Percentiles rank a stretch among this genome's conserved stretches.
Conservation (phyloP, 2,888 invertebrate species). For the Metacarcinus magister region DNA sequence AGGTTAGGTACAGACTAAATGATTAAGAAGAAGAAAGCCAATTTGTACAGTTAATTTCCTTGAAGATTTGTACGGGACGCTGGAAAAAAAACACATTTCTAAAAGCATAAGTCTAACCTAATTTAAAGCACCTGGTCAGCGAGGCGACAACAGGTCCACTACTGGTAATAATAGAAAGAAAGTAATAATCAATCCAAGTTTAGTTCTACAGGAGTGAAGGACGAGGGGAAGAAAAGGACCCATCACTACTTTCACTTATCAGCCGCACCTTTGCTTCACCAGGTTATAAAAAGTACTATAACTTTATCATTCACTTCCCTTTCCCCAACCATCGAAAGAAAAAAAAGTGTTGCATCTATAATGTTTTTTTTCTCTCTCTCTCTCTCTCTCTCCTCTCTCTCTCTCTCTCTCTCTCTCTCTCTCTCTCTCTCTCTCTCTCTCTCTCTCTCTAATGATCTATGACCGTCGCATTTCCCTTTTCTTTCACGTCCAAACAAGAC, state of each 20-base stretch:
- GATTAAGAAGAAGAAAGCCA: too few species aligned
- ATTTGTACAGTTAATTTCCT: too few species aligned
- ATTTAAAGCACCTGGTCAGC: too few species aligned
- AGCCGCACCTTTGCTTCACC: not conserved
- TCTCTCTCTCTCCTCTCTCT: slow-evolving; percentile 41
- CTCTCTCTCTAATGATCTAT: too few species aligned
- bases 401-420: slow-evolving; percentile 61
- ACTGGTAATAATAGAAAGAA: not conserved
- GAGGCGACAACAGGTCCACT: not conserved
- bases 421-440: slow-evolving; percentile 58
- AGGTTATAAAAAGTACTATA: not conserved
- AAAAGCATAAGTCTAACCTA: too few species aligned
- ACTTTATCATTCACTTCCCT: not conserved
- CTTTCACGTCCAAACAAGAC: not conserved
- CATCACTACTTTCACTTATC: not conserved
- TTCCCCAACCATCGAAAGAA: not conserved
- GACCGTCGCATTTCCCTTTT: too few species aligned
- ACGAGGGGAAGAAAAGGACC: not conserved
- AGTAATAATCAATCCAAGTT: not conserved
- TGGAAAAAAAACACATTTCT: too few species aligned
- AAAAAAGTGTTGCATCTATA: not conserved
- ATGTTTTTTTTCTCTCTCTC: not conserved
- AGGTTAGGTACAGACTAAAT: too few species aligned
- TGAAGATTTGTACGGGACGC: too few species aligned
- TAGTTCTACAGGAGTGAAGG: not conserved